phyloP scores from a whole-genome alignment of 2,797 vertebrate genomes.

The Poecilia gillii region DNA sequence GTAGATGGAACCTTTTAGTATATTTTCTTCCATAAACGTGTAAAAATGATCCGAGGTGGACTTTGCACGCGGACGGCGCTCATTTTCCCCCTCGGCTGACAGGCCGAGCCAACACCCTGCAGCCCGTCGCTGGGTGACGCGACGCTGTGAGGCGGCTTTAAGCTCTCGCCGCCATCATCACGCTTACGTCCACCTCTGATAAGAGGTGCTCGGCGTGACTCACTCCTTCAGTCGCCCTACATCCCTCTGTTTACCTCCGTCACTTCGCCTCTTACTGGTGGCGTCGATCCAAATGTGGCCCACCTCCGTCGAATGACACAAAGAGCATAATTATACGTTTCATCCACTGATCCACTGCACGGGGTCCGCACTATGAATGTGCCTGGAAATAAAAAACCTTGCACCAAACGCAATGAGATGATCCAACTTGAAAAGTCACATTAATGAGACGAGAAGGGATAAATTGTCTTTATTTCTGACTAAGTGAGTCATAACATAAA shows the following conservation, averaged over 20 bases:
- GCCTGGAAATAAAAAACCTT: not conserved
- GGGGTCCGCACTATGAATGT: not conserved
- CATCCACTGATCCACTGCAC: not conserved
- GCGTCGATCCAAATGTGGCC: conserved; percentile 23
- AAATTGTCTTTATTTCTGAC: conserved; percentile 80
- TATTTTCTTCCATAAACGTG: not conserved
- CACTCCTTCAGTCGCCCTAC: conserved; percentile 53
- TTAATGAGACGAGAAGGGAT: conserved; percentile 24
- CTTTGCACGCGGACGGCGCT: conserved; percentile 39
- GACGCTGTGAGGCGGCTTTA: conserved; percentile 34
- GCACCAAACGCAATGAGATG: not conserved
- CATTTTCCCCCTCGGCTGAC: conserved; percentile 41
- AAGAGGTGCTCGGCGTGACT: conserved; percentile 69
- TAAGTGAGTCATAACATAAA: conserved; percentile 65
- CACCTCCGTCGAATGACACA: conserved; percentile 47
- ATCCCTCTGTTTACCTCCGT: conserved; percentile 58
- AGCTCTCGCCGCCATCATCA: conserved; percentile 48
- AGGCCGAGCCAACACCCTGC: conserved; percentile 28
- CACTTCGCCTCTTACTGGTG: conserved; percentile 30
- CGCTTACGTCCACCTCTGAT: conserved; percentile 60
- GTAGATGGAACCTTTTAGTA: conserved; percentile 18
- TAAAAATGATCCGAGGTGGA: conserved; percentile 30
- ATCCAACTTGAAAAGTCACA: not conserved
- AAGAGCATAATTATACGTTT: conserved; percentile 25
- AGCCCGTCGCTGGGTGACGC: conserved; percentile 45